Percentiles rank a stretch among this genome's conserved stretches.
phyloP scores from a whole-genome alignment of 2,113 vertebrate species.

The human (Homo sapiens) region GRCh38 chr14:92494501-92495000 shows the following conservation, averaged over 20 bases:
- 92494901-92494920: constrained; percentile 71
- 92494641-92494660: constrained; percentile 57
- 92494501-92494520: constrained; percentile 63
- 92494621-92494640: constrained; percentile 39
- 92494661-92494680: not conserved
- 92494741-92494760: constrained; percentile 54
- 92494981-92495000: constrained; percentile 81
- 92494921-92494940: constrained; percentile 58
- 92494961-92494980: constrained; percentile 85
- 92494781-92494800: constrained; percentile 59
- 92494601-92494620: constrained; percentile 46
- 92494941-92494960: constrained; percentile 81
- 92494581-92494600: constrained; percentile 40
- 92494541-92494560: constrained; percentile 37
- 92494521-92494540: constrained; percentile 55
- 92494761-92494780: constrained; percentile 41
- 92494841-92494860: constrained; percentile 46
- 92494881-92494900: constrained; percentile 69
- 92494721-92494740: constrained; percentile 33
- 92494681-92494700: constrained; percentile 42
- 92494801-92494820: constrained; percentile 2
- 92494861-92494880: constrained; percentile 39
- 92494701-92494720: not conserved
- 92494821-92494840: constrained; percentile 53
- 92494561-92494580: constrained; percentile 52